A percentile compares a stretch with the other conserved stretches of the same genome.
Evolutionary conservation across 2,888 invertebrate species (phyloP).

Genomic region (Macrosiphum euphorbiae): DNA sequence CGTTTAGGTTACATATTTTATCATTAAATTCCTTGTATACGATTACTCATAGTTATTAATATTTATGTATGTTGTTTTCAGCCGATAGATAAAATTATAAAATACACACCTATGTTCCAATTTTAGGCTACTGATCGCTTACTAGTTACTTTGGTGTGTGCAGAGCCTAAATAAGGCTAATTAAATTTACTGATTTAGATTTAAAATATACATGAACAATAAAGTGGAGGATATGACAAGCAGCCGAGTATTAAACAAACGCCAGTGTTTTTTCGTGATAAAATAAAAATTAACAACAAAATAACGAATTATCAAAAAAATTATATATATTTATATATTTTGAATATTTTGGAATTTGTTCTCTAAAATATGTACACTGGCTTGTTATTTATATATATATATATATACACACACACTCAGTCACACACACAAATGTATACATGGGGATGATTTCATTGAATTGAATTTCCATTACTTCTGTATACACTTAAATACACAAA

Average conservation of each 20-base stretch:
- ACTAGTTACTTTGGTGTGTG: background rate
- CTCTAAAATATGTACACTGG: background rate
- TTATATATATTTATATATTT: no score
- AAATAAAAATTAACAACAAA: background rate
- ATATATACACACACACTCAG: background rate
- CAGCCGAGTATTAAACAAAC: background rate
- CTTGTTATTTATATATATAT: background rate
- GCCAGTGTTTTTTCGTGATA: background rate
- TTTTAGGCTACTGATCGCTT: background rate
- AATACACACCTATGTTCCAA: background rate
- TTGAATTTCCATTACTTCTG: slow-evolving; percentile 12
- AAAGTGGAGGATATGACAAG: background rate
- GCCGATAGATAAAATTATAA: background rate
- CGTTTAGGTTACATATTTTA: background rate
- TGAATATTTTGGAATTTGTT: background rate
- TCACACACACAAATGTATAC: background rate
- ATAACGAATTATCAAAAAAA: background rate
- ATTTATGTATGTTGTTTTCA: background rate
- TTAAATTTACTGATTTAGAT: no score
- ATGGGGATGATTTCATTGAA: background rate
- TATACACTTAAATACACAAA: slow-evolving; percentile 16
- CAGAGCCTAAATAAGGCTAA: background rate
- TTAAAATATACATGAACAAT: no score
- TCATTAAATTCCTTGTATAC: background rate
- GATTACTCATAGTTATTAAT: background rate